A percentile compares a stretch with the other conserved stretches of the same genome.
Conservation (phyloP, 2,888 invertebrate species). For the Tinea semifulvella region DNA sequence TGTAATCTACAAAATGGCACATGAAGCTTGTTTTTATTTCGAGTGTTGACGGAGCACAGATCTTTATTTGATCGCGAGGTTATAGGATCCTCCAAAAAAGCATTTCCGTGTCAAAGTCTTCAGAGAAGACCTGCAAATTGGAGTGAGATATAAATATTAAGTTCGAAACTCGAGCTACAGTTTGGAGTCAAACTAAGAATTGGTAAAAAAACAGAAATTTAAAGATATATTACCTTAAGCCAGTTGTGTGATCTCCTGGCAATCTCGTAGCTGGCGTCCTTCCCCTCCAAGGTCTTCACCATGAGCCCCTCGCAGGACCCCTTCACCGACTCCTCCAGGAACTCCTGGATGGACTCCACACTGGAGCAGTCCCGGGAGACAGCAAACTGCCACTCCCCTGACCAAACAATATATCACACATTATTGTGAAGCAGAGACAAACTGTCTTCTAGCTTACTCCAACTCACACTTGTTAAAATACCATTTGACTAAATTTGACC, state of each 20-base stretch:
- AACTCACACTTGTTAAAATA: too few relatives aligned
- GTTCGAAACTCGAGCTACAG: background rate
- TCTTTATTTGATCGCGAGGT: too few relatives aligned
- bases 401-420: too few relatives aligned
- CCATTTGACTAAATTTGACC: too few relatives aligned
- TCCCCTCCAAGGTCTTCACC: slow-evolving; percentile 91
- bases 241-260: slow-evolving; percentile 94
- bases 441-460: too few relatives aligned
- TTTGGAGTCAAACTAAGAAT: background rate
- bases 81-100: too few relatives aligned
- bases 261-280: slow-evolving; percentile 94
- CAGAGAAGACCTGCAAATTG: too few relatives aligned
- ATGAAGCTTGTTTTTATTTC: too few relatives aligned
- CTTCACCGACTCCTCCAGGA: slow-evolving; percentile 89
- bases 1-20: too few relatives aligned
- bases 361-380: slow-evolving; percentile 80
- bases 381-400: slow-evolving; percentile 88
- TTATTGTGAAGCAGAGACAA: too few relatives aligned
- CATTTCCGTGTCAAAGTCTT: too few relatives aligned
- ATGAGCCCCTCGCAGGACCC: slow-evolving; percentile 98
- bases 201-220: background rate
- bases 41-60: too few relatives aligned
- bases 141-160: background rate
- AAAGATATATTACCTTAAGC: slow-evolving; percentile 71
- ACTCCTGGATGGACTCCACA: slow-evolving; percentile 92